phyloP scores from a whole-genome alignment of 2,797 vertebrate genomes.

The Spondyliosoma cantharus region DNA sequence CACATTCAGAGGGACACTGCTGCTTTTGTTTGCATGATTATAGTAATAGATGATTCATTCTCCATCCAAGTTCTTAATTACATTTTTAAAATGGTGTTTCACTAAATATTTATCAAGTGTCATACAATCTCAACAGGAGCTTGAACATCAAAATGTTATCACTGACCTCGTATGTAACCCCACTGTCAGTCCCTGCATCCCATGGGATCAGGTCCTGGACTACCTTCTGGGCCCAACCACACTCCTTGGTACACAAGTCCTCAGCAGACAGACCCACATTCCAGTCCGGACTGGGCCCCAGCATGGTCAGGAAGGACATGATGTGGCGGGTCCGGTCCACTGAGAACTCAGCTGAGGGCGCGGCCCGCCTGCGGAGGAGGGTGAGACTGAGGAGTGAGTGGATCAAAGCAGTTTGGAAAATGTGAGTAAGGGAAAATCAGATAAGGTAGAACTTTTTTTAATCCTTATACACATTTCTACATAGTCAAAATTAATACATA shows the following conservation, averaged over 20 bases:
- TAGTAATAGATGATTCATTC: neutral
- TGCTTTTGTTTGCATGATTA: slow-evolving; percentile 2
- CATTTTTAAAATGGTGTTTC: neutral
- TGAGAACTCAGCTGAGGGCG: slow-evolving; percentile 98
- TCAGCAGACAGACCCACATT: slow-evolving; percentile 96
- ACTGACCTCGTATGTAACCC: slow-evolving; percentile 94
- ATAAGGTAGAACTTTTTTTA: neutral
- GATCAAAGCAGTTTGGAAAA: slow-evolving; percentile 1
- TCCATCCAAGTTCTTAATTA: neutral
- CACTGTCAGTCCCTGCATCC: slow-evolving; percentile 98
- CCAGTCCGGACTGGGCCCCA: slow-evolving; percentile 98
- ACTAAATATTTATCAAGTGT: neutral
- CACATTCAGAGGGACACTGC: slow-evolving; percentile 9
- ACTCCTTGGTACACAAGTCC: slow-evolving; percentile 98
- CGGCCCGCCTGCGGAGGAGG: slow-evolving; percentile 87
- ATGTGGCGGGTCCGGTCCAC: slow-evolving; percentile 95
- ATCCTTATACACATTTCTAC: no score
- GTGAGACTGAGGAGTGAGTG: slow-evolving; percentile 14
- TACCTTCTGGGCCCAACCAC: slow-evolving; percentile 96
- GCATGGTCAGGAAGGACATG: slow-evolving; percentile 98
- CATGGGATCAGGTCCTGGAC: slow-evolving; percentile 97
- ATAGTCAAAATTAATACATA: neutral
- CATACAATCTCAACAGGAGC: no score
- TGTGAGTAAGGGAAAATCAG: neutral
- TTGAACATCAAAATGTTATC: neutral